A percentile compares a stretch with the other conserved stretches of the same genome.
Conservation (phyloP, 2,113 vertebrate species). For the Stigmatopora argus region DNA sequence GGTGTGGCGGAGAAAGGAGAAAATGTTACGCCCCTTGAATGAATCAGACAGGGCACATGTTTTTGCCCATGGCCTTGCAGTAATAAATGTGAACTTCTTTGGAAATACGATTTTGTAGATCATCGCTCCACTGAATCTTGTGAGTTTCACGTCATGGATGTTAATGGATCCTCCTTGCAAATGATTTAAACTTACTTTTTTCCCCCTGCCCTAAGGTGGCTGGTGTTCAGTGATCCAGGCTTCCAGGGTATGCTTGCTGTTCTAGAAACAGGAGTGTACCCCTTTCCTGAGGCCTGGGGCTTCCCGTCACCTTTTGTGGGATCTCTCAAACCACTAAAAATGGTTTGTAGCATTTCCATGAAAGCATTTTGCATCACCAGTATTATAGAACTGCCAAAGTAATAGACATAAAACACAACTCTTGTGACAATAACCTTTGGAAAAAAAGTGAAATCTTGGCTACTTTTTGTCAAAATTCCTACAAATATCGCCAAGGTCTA, state of each 20-base stretch:
- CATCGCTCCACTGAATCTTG: not conserved
- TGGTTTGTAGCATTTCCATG: constrained; percentile 67
- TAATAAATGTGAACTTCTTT: not conserved
- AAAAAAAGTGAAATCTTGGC: not conserved
- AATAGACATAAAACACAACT: not conserved
- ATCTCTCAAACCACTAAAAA: constrained; percentile 84
- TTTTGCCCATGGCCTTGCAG: constrained; percentile 25
- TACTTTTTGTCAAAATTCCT: not conserved
- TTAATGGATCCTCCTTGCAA: not conserved
- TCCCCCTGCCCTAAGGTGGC: constrained; percentile 74
- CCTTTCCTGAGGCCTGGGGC: constrained; percentile 82
- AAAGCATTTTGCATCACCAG: not conserved
- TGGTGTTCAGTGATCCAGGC: constrained; percentile 86
- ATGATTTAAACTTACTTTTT: not conserved
- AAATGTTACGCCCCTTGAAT: constrained; percentile 29
- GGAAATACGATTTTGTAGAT: not conserved
- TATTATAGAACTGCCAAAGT: not conserved
- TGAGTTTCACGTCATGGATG: not conserved
- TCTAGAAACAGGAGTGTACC: constrained; percentile 82
- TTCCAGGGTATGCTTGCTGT: constrained; percentile 82
- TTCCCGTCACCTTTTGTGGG: constrained; percentile 80
- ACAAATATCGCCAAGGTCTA: not conserved
- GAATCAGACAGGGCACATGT: constrained; percentile 28
- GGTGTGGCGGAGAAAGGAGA: constrained; percentile 26
- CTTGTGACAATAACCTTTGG: not conserved